Percentiles rank a stretch among this genome's conserved stretches.
phyloP scores from a whole-genome alignment of 2,888 invertebrate genomes.

The Polia nebulosa region DNA sequence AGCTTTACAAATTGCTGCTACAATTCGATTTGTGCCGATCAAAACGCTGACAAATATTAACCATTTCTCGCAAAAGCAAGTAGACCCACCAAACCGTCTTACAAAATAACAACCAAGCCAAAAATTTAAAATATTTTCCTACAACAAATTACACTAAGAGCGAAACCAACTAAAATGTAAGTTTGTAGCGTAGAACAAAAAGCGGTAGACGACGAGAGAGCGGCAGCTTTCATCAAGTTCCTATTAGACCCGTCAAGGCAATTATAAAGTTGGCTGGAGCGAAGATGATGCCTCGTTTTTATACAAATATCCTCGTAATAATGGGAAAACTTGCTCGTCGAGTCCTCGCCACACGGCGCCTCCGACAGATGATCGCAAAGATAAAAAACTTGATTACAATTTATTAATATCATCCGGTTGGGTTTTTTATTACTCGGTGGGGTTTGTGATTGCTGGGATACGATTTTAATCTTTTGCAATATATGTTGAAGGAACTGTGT shows the following conservation, averaged over 20 bases:
- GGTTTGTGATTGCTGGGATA: constrained; percentile 17
- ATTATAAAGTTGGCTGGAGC: constrained; percentile 87
- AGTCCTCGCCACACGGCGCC: constrained; percentile 75
- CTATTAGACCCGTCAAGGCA: constrained; percentile 88
- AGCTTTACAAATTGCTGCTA: neutral
- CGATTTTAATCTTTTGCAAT: constrained; percentile 12
- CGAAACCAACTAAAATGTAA: constrained; percentile 82
- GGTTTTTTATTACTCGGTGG: constrained; percentile 52
- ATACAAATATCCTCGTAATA: constrained; percentile 88
- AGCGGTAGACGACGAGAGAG: constrained; percentile 74
- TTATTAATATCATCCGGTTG: constrained; percentile 70
- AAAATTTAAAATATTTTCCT: constrained; percentile 64
- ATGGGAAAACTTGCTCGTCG: constrained; percentile 88
- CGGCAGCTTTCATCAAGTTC: constrained; percentile 89
- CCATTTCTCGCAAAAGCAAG: neutral
- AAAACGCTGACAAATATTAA: neutral
- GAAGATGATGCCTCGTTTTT: constrained; percentile 84
- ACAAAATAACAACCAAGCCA: constrained; percentile 1
- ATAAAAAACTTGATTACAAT: constrained; percentile 77
- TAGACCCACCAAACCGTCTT: neutral
- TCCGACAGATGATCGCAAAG: constrained; percentile 84
- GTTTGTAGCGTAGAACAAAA: constrained; percentile 83
- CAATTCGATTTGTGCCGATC: too few relatives aligned
- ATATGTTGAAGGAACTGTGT: neutral
- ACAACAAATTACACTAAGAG: constrained; percentile 71